Evolutionary conservation across 2,888 invertebrate species (phyloP), one percentile per base, ranked within the genome.

Genomic region (Vannuccia rotundouncinata): DNA sequence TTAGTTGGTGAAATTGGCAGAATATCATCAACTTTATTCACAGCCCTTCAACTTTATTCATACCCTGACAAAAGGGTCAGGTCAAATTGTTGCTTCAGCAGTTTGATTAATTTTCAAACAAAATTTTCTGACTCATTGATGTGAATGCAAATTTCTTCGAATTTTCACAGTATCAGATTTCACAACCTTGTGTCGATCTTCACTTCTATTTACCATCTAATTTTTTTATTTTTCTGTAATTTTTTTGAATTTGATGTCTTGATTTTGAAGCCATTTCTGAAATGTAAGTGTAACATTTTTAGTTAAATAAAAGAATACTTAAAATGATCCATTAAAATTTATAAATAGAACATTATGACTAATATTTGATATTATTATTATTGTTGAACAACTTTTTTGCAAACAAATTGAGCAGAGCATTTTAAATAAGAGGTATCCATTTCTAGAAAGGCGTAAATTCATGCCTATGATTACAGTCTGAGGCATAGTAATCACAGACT

Each of bases 21-120:
- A 66, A 66, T 66, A 22, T 22, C 2, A 66, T 66, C 66, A 66
- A 66, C 66, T 66, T 66, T 66, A 66, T 66, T 66, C 66, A 66
- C 22, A 66, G 22, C 66, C 66, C 66, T 66, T n/a, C 25, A 66
- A 22, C 66, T 66, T 66, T 17, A 27, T 66, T 27, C 25, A 66
- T 27, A n/a, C 5, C 25, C 13, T 17, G 25, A 22, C 22, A 27
- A 66, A 66, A 22, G 22, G 25, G 66, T 66, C n/a, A n/a, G n/a
- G n/a, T n/a, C n/a, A n/a, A 66, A 66, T 66, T 22, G 22, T 2
- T 66, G 25, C 25, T 22, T 66, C 66, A 66, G 66, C 66, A 66
- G 66, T 66, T 66, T 66, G 10, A 22, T 66, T 66, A 27, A 5
- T 66, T 66, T 66, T 66, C 25, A 27, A 66, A 5, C 22, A 22